A percentile compares a stretch with the other conserved stretches of the same genome.
phyloP scores from a whole-genome alignment of 2,888 invertebrate genomes.

The Bugulina stolonifera region DNA sequence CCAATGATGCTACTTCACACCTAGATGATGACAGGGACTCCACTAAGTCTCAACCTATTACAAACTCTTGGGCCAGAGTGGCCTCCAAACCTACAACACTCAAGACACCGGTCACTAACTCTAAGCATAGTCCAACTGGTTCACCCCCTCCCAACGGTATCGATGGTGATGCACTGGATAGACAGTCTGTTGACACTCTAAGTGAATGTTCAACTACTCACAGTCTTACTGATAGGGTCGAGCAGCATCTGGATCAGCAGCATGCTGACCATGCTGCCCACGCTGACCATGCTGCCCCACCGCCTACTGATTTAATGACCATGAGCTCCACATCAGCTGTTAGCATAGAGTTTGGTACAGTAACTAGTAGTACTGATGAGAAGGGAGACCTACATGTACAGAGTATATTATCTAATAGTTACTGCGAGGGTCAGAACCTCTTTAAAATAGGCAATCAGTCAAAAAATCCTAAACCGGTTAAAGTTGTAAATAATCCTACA shows the following conservation, averaged over 20 bases:
- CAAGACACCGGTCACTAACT: not conserved
- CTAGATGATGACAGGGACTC: not conserved
- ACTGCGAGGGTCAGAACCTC: not conserved
- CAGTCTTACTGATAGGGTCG: not conserved
- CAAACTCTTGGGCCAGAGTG: constrained; percentile 5
- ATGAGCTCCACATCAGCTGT: not conserved
- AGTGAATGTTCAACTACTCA: not conserved
- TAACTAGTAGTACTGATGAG: not conserved
- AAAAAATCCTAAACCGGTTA: not conserved
- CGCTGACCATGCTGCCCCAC: not conserved
- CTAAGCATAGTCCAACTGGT: not conserved
- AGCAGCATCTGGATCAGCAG: not conserved
- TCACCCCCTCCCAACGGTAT: not conserved
- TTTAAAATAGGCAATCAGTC: not conserved
- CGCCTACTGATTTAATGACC: not conserved
- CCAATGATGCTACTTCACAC: not conserved
- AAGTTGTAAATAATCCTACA: not conserved
- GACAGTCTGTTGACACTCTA: not conserved
- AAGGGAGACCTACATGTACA: not conserved
- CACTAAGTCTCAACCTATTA: not conserved
- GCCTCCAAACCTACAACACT: not conserved
- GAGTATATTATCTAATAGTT: not conserved
- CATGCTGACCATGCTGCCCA: not conserved
- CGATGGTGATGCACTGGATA: not conserved
- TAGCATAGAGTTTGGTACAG: constrained; percentile 6